These are phyloP conservation scores for Barbus barbus DNA, from an alignment of 2,113 vertebrate genomes.

Conservation along the genomic window DNA sequence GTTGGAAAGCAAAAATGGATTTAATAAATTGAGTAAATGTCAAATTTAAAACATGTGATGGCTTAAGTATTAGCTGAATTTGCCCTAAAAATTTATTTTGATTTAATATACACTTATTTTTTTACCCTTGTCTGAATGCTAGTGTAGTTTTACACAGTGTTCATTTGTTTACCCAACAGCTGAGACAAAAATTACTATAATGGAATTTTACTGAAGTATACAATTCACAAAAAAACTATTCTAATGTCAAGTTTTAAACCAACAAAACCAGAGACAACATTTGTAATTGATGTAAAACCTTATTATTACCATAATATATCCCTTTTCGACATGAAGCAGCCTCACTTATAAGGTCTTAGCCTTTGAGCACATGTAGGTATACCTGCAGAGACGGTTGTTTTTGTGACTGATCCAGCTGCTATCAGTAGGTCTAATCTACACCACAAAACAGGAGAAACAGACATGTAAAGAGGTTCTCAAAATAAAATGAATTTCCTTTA, in stretches of 20 bases:
- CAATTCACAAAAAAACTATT: too few species aligned
- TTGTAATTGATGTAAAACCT: background rate
- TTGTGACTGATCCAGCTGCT: slow-evolving; percentile 21
- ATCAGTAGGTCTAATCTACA: background rate
- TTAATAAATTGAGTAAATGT: too few species aligned
- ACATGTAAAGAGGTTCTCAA: background rate
- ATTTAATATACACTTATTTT: background rate
- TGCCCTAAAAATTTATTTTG: background rate
- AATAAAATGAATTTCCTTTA: background rate
- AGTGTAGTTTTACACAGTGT: background rate
- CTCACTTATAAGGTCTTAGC: background rate
- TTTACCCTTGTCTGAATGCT: background rate
- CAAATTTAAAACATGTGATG: too few species aligned
- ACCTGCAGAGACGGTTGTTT: slow-evolving; percentile 32
- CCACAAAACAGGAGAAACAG: background rate
- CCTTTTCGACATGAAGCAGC: background rate
- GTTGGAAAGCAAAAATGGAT: too few species aligned
- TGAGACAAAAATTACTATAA: background rate
- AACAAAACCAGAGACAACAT: background rate
- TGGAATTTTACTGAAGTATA: too few species aligned
- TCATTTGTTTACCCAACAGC: background rate
- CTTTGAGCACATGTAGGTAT: slow-evolving; percentile 29
- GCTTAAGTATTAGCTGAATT: too few species aligned
- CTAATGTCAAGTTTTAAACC: background rate
- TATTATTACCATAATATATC: background rate